These are phyloP conservation scores for Drosophila sproati DNA, from an alignment of 1,140 invertebrate genomes.

Conservation along the genomic window DNA sequence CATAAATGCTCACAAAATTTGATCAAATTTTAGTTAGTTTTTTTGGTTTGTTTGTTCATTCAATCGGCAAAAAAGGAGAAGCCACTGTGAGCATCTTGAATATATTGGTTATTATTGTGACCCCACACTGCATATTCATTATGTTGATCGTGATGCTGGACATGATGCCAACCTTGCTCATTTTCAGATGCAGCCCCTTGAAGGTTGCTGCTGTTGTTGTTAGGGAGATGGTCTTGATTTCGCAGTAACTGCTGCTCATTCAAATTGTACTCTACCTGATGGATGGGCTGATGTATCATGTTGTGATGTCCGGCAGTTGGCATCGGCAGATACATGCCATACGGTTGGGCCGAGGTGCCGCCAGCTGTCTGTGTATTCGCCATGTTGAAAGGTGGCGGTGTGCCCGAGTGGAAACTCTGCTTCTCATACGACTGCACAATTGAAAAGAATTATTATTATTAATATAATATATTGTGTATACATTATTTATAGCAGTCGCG, in stretches of 20 bases:
- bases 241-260: conserved; percentile 36
- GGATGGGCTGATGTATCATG: conserved; percentile 90
- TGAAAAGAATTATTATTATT: not conserved
- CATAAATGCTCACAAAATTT: conserved; percentile 15
- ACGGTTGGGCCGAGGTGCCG: conserved; percentile 88
- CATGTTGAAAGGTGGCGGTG: conserved; percentile 92
- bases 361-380: conserved; percentile 90
- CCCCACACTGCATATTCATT: conserved; percentile 5
- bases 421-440: conserved; percentile 91
- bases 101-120: conserved; percentile 13
- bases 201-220: too few relatives aligned
- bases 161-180: conserved; percentile 46
- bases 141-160: conserved; percentile 3
- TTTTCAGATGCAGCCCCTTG: conserved; percentile 31
- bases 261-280: conserved; percentile 86
- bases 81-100: conserved; percentile 47
- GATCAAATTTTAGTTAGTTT: not conserved
- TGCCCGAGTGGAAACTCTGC: conserved; percentile 92
- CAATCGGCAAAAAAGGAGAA: conserved; percentile 62
- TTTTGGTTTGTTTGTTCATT: conserved; percentile 2
- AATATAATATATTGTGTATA: not conserved
- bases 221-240: conserved; percentile 20
- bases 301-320: conserved; percentile 88
- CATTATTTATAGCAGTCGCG: conserved; percentile 1
- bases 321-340: conserved; percentile 90